Evolutionary conservation across 2,113 vertebrate species (phyloP).

Genomic region (Prunella fulvescens): DNA sequence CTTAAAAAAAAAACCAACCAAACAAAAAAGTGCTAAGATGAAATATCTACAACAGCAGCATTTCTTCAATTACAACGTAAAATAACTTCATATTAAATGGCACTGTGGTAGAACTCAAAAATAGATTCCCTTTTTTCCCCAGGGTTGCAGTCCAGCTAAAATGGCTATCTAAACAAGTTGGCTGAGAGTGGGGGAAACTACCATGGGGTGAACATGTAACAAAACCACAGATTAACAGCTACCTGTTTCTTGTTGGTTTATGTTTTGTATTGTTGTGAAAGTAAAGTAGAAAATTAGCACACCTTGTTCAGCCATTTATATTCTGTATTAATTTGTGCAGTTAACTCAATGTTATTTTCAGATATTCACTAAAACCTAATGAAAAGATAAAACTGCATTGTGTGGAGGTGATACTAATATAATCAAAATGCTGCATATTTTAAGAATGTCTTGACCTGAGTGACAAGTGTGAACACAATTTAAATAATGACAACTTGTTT

Average conservation of each 20-base stretch:
- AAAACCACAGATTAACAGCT: background rate
- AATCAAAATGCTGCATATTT: conserved; percentile 13
- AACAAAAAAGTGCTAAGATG: background rate
- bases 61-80: conserved; percentile 2
- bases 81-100: background rate
- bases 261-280: background rate
- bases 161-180: background rate
- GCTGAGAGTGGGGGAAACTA: background rate
- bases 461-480: background rate
- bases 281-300: background rate
- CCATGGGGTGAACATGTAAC: background rate
- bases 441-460: background rate
- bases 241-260: background rate
- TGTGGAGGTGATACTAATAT: background rate
- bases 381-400: background rate
- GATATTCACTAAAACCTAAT: background rate
- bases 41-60: background rate
- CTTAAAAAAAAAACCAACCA: background rate
- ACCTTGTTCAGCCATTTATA: background rate
- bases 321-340: conserved; percentile 16
- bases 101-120: background rate
- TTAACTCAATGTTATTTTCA: background rate
- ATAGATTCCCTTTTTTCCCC: background rate
- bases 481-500: background rate
- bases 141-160: background rate